These are phyloP conservation scores for Cettia cetti DNA, from an alignment of 2,113 vertebrate species.

Conservation along the genomic window DNA sequence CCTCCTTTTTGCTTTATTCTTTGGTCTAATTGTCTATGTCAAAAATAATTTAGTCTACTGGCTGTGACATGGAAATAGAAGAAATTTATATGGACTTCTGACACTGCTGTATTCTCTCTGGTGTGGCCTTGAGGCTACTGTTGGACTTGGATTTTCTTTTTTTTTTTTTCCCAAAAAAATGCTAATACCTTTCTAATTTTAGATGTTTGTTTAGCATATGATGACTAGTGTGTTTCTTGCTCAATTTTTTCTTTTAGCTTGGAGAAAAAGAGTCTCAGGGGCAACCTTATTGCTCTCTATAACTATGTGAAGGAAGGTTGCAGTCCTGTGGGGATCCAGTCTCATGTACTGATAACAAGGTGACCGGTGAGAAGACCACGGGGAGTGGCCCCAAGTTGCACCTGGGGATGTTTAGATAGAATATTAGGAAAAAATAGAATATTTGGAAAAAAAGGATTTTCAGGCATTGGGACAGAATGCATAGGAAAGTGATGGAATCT, in stretches of 20 bases:
- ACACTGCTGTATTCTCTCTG: not conserved
- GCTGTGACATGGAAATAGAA: not conserved
- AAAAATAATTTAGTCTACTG: not conserved
- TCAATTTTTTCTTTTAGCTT: not conserved
- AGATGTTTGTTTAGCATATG: not conserved
- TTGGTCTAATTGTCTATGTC: not conserved
- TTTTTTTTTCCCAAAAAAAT: not conserved
- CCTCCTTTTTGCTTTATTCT: not conserved
- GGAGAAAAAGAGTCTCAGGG: not conserved
- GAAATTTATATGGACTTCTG: not conserved
- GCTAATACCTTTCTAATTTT: not conserved
- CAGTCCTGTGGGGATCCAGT: not conserved
- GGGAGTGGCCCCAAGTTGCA: not conserved
- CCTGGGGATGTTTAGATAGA: not conserved
- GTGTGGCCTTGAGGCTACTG: not conserved
- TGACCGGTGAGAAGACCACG: not conserved
- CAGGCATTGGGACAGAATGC: not conserved
- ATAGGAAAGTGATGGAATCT: not conserved
- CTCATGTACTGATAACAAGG: not conserved
- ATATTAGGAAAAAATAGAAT: not conserved
- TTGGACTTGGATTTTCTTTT: not conserved
- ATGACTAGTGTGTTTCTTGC: not conserved
- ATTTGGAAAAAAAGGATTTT: not conserved
- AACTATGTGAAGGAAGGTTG: not conserved
- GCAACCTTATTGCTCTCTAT: not conserved